phyloP scores from a whole-genome alignment of 2,888 invertebrate species.

The Caradrina clavipalpis region DNA sequence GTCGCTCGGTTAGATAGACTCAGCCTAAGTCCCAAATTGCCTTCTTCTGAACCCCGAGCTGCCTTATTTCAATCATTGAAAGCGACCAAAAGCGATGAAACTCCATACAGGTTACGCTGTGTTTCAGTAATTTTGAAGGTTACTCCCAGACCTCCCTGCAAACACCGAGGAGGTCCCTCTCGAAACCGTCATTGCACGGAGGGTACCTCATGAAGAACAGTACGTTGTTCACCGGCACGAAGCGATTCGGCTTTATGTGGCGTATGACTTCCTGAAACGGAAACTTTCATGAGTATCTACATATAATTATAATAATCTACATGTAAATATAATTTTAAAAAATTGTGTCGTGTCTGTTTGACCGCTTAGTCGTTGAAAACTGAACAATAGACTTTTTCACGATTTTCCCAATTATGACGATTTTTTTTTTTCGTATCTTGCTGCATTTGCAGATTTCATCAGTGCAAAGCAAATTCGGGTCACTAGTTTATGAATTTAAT shows the following conservation, averaged over 20 bases:
- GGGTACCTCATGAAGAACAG: slow-evolving; percentile 75
- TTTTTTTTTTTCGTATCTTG: too few relatives aligned
- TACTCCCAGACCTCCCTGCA: slow-evolving; percentile 85
- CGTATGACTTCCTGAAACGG: slow-evolving; percentile 73
- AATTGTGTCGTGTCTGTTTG: too few relatives aligned
- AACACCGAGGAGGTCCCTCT: slow-evolving; percentile 80
- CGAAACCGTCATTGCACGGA: slow-evolving; percentile 81
- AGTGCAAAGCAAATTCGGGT: too few relatives aligned
- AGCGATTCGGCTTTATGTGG: slow-evolving; percentile 71
- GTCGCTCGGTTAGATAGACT: background rate
- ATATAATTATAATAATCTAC: too few relatives aligned
- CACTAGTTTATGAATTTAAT: too few relatives aligned
- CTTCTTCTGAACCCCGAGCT: background rate
- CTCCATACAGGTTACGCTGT: slow-evolving; percentile 49
- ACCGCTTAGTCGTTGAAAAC: too few relatives aligned
- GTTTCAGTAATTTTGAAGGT: background rate
- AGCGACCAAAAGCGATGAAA: slow-evolving; percentile 36
- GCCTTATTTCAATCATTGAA: slow-evolving; percentile 27
- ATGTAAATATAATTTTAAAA: too few relatives aligned
- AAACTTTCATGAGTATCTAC: slow-evolving; percentile 10
- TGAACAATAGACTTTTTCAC: too few relatives aligned
- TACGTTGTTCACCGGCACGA: slow-evolving; percentile 80
- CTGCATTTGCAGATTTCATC: too few relatives aligned
- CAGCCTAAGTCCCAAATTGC: background rate
- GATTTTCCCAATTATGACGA: too few relatives aligned